A percentile compares a stretch with the other conserved stretches of the same genome.
Conservation (phyloP, 2,113 vertebrate genomes). For the Zosterops pallidus region DNA sequence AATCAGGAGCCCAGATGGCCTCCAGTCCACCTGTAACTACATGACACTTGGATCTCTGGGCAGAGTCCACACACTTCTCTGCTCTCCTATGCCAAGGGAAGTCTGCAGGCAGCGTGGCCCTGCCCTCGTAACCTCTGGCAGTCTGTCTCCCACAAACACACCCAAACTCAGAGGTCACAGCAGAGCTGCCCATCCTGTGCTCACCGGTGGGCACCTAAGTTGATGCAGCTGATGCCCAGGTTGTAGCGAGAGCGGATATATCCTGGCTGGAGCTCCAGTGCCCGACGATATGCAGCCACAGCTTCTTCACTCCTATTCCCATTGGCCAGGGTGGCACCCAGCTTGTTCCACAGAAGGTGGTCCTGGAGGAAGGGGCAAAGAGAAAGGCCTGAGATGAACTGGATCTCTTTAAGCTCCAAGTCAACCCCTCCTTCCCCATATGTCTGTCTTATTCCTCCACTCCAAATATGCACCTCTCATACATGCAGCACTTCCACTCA, state of each 20-base stretch:
- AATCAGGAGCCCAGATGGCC: not conserved
- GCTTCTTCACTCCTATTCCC: slow-evolving; percentile 95
- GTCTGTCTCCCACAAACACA: not conserved
- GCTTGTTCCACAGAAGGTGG: slow-evolving; percentile 95
- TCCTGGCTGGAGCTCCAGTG: slow-evolving; percentile 92
- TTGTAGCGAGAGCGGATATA: slow-evolving; percentile 97
- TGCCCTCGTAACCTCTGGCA: rapidly evolving
- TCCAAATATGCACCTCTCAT: rapidly evolving
- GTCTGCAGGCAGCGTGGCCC: not conserved
- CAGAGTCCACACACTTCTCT: not conserved
- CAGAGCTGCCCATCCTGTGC: not conserved
- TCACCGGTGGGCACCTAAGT: slow-evolving; percentile 94
- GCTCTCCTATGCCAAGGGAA: not conserved
- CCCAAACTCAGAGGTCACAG: not conserved
- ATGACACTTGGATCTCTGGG: not conserved
- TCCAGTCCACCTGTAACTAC: not conserved
- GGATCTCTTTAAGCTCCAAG: not conserved
- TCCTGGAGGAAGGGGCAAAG: slow-evolving; percentile 75
- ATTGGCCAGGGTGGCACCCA: slow-evolving; percentile 94
- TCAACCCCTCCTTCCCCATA: not conserved
- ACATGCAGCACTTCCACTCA: not conserved
- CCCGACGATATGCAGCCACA: slow-evolving; percentile 90
- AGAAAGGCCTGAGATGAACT: not conserved
- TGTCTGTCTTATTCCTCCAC: not conserved
- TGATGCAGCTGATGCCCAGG: slow-evolving; percentile 97